phyloP scores from a whole-genome alignment of 2,797 vertebrate species.

The Chromis chromis region DNA sequence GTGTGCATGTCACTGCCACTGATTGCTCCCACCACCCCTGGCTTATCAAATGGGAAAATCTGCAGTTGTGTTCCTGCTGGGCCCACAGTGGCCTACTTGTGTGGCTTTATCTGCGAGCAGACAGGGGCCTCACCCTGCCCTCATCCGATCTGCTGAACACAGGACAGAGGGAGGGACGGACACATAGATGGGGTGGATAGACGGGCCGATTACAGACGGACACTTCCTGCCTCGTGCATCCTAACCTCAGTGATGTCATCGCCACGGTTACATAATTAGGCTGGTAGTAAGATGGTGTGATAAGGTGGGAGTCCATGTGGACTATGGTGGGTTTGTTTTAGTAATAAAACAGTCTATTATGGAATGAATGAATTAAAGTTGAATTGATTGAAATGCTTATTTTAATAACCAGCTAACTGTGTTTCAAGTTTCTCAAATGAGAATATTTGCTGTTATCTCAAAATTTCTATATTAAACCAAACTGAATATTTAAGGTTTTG shows the following conservation, averaged over 20 bases:
- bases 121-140: conserved; percentile 55
- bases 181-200: conserved; percentile 18
- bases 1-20: conserved; percentile 31
- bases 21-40: conserved; percentile 56
- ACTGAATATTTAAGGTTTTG: background rate
- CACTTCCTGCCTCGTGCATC: conserved; percentile 60
- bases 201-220: conserved; percentile 50
- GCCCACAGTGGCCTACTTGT: conserved; percentile 66
- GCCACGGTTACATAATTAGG: conserved; percentile 25
- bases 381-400: background rate
- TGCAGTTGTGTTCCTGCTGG: conserved; percentile 66
- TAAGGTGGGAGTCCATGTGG: background rate
- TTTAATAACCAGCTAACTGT: too few species aligned
- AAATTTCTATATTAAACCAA: background rate
- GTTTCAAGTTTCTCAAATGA: background rate
- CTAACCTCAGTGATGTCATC: conserved; percentile 52
- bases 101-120: conserved; percentile 70
- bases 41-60: conserved; percentile 85
- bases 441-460: background rate
- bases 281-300: background rate
- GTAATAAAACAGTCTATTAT: background rate
- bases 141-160: conserved; percentile 51
- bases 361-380: background rate
- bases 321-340: too few species aligned
- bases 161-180: conserved; percentile 46